Evolutionary conservation across 1,140 invertebrate species (phyloP), one percentile per base, ranked within the genome.

Genomic region (Metopolophium dirhodum): DNA sequence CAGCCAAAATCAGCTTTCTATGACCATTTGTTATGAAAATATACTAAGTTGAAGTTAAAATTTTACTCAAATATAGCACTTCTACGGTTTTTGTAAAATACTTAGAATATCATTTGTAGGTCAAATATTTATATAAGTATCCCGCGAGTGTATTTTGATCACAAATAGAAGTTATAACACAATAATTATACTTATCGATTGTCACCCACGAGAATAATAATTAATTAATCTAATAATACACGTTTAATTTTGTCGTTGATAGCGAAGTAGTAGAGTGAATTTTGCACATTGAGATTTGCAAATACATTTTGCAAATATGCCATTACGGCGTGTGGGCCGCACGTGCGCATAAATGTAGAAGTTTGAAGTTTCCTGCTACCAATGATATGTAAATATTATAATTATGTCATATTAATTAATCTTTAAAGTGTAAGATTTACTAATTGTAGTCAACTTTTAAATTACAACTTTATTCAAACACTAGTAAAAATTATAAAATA

Each of bases 141-240:
- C n/a, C 23, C 8, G 23, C 23, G 37, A 14, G 83, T 85, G 41
- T 85, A 85, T 85, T 85, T 35, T 85, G 41, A 85, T 85, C 8
- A 85, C 83, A 85, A 85, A 85, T 45, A 26, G 11, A 47, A 85
- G 45, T 85, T 85, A 85, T 85, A 85, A 45, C 83, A 85, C 41
- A 3, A 20, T 37, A 83, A 30, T 26, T 68, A 68, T 68, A 68
- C 61, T 20, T 18, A 37, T 83, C n/a, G 77, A 54, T 83, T 83
- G 77, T 83, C 77, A 35, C 35, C 37, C 35, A 37, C 35, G 7
- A 22, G 7, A 83, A 83, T 83, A 54, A 54, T 82, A 37, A 83
- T 41, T 37, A 37, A 68, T 83, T 37, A 18, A 83, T 83, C 18
- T 68, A 68, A 30, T 68, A 68, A 37, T 83, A 83, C 23, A 83